Base-by-base conservation (phyloP, 2,113 vertebrate genomes). In the Leptocoma aspasia region DNA sequence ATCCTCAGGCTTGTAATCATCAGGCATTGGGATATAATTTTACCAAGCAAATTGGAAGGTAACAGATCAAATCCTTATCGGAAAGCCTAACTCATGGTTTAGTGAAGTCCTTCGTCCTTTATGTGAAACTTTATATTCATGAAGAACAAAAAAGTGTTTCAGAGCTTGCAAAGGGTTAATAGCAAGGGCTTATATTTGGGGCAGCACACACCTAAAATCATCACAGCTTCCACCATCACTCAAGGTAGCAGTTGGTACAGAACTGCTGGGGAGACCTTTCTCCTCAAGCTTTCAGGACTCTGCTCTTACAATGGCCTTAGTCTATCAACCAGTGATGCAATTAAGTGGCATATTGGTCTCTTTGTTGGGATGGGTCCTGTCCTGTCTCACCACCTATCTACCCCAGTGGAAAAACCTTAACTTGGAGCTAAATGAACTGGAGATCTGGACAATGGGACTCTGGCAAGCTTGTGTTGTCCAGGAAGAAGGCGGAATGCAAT, bases 381-480 rank as follows among this genome's bases (percentile, higher is more conserved):
- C 98, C 81, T 97, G 98, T 31, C 95, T 98, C 83, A 99, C 99
- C 15, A 98, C 98, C 15, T 99, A 99, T 31, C 76, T 99, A 79
- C 99, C 99, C 14, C 97, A 99, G 8, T 99, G 99, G 99, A 99
- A 99, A 88, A 99, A 98, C 5, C 98, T 99, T 92, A 99, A 99
- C 94, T 97, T 99, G 44, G 99, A 99, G 57, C 95, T 99, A 88
- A 99, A 99, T n/a, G 98, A 99, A 92, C 97, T 99, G 97, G 99
- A 99, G 96, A 99, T 98, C 96, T 99, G 98, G 98, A 99, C 97
- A 89, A 98, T 98, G 89, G 99, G 99, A 72, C 98, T 99, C 59
- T 99, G 98, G 98, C 99, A 99, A 97, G 98, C 97, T 66, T 99
- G 99, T 68, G 98, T 99, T 82, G 98, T 98, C 71, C 99, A 99